phyloP scores from a whole-genome alignment of 2,797 vertebrate species.

The Pachyuromys duprasi region DNA sequence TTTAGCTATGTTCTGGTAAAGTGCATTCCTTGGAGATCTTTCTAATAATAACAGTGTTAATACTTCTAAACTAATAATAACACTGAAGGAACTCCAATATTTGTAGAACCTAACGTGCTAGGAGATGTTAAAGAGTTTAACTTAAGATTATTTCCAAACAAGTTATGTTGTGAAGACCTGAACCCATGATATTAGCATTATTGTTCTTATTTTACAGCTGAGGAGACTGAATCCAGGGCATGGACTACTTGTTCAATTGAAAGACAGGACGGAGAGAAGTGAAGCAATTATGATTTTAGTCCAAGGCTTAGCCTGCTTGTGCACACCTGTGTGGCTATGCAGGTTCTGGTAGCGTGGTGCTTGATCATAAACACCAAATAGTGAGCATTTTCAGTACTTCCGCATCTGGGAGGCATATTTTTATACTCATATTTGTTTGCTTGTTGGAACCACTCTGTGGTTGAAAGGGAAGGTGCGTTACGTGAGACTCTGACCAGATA shows the following conservation, averaged over 20 bases:
- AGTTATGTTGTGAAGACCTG: neutral
- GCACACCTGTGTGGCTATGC: neutral
- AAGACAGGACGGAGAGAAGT: neutral
- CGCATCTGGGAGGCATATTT: neutral
- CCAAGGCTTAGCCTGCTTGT: neutral
- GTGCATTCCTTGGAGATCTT: neutral
- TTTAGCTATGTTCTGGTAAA: neutral
- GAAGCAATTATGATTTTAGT: neutral
- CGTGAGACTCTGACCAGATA: neutral
- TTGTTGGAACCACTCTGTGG: neutral
- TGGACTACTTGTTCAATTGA: neutral
- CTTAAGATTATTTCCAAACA: conserved; percentile 8
- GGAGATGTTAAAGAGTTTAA: neutral
- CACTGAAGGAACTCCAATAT: neutral
- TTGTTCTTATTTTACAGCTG: conserved; percentile 7
- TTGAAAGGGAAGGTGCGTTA: neutral
- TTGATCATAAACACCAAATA: neutral
- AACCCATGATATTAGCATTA: neutral
- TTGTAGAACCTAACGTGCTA: neutral
- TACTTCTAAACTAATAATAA: conserved; percentile 21
- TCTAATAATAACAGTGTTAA: conserved; percentile 6
- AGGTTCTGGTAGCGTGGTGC: neutral
- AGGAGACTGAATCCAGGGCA: neutral
- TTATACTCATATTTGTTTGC: neutral
- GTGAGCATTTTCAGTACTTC: neutral